Evolutionary conservation across 2,113 vertebrate species (phyloP).

Genomic region (Mustela nigripes): DNA sequence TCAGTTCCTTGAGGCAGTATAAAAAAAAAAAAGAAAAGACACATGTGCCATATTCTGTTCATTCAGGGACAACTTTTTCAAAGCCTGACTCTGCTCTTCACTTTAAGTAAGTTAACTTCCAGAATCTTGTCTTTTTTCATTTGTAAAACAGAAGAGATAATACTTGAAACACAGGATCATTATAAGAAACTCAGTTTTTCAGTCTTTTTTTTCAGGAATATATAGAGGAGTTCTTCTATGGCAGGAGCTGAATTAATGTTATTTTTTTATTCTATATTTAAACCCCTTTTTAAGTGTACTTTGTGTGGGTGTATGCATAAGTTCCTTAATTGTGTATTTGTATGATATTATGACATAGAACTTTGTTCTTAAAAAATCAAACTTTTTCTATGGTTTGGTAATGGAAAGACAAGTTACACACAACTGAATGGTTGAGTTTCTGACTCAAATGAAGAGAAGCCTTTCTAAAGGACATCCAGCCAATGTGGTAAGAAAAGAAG

Average conservation of each 20-base stretch:
- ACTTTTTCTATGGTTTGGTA: neutral
- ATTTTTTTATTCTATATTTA: neutral
- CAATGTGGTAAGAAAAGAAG: neutral
- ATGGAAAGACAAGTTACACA: neutral
- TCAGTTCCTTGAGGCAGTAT: fast-evolving
- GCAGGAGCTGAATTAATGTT: neutral
- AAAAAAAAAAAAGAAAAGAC: neutral
- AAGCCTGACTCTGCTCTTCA: neutral
- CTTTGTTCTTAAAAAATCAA: neutral
- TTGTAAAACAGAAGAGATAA: neutral
- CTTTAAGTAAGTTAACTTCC: neutral
- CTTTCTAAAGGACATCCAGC: neutral
- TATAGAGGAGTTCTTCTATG: neutral
- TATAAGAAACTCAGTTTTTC: neutral
- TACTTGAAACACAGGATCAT: neutral
- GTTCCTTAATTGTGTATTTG: neutral
- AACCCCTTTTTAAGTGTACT: neutral
- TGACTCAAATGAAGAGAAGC: neutral
- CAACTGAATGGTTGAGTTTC: neutral
- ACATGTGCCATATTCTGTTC: fast-evolving
- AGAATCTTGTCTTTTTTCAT: neutral
- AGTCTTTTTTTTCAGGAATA: neutral
- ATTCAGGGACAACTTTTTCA: neutral
- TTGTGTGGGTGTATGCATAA: fast-evolving
- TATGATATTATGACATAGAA: fast-evolving